A percentile compares a stretch with the other conserved stretches of the same genome.
phyloP scores from a whole-genome alignment of 2,797 vertebrate species.

The Miichthys miiuy region DNA sequence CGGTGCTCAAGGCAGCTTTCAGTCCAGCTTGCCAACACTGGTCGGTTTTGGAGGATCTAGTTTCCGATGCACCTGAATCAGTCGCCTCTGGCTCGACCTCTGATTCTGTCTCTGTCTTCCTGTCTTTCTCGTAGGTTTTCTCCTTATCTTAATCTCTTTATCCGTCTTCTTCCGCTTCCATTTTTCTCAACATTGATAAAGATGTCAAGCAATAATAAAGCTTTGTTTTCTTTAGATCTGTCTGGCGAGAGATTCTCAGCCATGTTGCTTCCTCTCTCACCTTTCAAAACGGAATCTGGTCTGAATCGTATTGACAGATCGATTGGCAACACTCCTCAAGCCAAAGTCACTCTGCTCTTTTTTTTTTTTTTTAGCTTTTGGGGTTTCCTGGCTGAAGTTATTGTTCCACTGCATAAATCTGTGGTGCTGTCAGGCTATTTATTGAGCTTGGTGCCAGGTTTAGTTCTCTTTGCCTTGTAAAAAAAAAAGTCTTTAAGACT shows the following conservation, averaged over 20 bases:
- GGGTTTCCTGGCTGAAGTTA: neutral
- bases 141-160: neutral
- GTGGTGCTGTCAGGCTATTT: conserved; percentile 10
- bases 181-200: neutral
- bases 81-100: conserved; percentile 10
- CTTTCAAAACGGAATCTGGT: neutral
- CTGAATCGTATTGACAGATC: neutral
- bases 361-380: neutral
- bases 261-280: neutral
- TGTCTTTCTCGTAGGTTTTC: neutral
- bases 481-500: conserved; percentile 16
- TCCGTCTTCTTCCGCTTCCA: neutral
- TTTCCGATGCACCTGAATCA: conserved; percentile 8
- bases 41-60: conserved; percentile 21
- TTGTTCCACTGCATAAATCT: conserved; percentile 5
- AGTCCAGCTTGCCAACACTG: neutral
- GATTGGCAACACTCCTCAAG: neutral
- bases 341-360: neutral
- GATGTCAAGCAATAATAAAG: neutral
- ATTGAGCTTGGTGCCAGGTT: conserved; percentile 15
- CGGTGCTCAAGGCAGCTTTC: neutral
- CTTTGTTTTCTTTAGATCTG: conserved; percentile 1
- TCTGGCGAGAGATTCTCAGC: neutral
- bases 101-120: conserved; percentile 4
- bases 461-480: conserved; percentile 6